phyloP scores from a whole-genome alignment of 2,888 invertebrate genomes.

The Ormia ochracea region DNA sequence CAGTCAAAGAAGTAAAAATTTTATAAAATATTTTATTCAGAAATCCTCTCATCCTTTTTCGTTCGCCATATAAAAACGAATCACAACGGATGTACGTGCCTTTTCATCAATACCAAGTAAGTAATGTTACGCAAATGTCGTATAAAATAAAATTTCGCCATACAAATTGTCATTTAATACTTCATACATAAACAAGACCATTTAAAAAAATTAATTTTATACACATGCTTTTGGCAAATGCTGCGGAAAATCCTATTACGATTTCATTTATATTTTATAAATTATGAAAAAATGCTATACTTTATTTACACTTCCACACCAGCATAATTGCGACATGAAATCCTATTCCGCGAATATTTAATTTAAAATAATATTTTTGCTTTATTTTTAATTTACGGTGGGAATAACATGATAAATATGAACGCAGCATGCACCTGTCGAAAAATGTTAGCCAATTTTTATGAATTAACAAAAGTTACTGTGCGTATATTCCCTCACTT shows the following conservation, averaged over 20 bases:
- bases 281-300: not conserved
- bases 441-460: constrained; percentile 53
- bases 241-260: not conserved
- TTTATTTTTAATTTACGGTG: not conserved
- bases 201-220: not conserved
- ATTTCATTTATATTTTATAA: not conserved
- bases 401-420: not conserved
- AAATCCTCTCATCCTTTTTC: too few relatives aligned
- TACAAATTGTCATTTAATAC: too few relatives aligned
- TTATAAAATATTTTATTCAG: too few relatives aligned
- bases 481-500: constrained; percentile 27
- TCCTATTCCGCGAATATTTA: not conserved
- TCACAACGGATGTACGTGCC: too few relatives aligned
- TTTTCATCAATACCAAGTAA: too few relatives aligned
- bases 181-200: too few relatives aligned
- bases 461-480: constrained; percentile 55
- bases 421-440: constrained; percentile 27
- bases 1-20: too few relatives aligned
- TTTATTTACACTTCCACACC: not conserved
- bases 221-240: not conserved
- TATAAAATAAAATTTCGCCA: too few relatives aligned
- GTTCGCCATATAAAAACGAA: too few relatives aligned
- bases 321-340: not conserved
- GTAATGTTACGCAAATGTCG: too few relatives aligned
- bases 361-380: not conserved